These are phyloP conservation scores for Procavia capensis DNA, from an alignment of 2,113 vertebrate species.

Conservation along the genomic window DNA sequence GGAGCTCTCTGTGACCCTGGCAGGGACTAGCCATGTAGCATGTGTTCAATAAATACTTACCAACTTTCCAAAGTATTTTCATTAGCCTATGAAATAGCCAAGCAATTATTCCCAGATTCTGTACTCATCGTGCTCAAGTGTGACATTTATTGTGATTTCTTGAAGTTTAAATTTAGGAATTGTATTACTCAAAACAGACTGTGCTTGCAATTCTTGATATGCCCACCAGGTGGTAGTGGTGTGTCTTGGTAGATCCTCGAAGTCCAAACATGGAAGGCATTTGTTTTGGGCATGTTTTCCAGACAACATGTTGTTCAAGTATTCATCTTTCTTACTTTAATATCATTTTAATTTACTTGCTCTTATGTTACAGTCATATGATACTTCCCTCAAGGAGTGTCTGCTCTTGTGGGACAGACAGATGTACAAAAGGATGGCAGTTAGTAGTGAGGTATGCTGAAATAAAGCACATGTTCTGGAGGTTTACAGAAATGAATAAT, in stretches of 20 bases:
- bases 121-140: neutral
- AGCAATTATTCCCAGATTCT: neutral
- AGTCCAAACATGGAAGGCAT: neutral
- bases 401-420: neutral
- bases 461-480: constrained; percentile 18
- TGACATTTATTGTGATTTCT: neutral
- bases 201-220: constrained; percentile 72
- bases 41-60: neutral
- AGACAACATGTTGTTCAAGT: neutral
- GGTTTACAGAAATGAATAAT: constrained; percentile 17
- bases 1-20: neutral
- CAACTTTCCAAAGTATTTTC: neutral
- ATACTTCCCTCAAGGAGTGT: neutral
- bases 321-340: neutral
- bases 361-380: neutral
- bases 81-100: neutral
- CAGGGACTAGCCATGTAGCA: neutral
- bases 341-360: neutral
- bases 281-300: neutral
- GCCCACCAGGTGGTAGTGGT: constrained; percentile 67
- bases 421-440: neutral
- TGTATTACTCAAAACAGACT: constrained; percentile 26
- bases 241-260: neutral
- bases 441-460: neutral
- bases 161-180: constrained; percentile 3